These are phyloP conservation scores for Remorina albescens DNA, from an alignment of 2,797 vertebrate species.

Conservation along the genomic window DNA sequence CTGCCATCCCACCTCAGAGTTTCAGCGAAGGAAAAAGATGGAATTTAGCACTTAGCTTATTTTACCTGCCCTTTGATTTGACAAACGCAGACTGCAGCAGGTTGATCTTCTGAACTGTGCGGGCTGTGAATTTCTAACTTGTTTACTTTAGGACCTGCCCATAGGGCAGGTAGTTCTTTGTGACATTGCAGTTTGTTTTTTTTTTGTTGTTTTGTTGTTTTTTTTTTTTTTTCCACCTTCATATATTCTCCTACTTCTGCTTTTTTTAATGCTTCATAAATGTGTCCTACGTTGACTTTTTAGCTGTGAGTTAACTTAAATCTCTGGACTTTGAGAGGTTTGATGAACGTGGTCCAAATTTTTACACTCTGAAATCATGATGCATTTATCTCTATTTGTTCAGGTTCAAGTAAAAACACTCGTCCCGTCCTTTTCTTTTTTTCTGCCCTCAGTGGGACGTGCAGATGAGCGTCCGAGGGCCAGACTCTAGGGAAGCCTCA, in stretches of 20 bases:
- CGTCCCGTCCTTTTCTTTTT: not conserved
- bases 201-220: too few species aligned
- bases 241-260: too few species aligned
- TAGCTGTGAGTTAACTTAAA: not conserved
- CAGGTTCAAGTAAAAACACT: slow-evolving; percentile 9
- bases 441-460: not conserved
- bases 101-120: too few species aligned
- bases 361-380: not conserved
- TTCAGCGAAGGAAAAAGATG: not conserved
- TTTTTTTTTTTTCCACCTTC: too few species aligned
- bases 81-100: not conserved
- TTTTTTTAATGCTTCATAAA: not conserved
- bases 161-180: not conserved
- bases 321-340: not conserved
- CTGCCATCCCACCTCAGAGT: too few species aligned
- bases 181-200: too few species aligned
- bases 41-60: not conserved
- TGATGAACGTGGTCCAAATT: not conserved
- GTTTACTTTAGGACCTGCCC: not conserved
- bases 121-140: not conserved
- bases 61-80: not conserved
- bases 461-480: slow-evolving; percentile 30
- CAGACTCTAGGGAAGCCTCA: slow-evolving; percentile 2
- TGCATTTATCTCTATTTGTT: slow-evolving; percentile 13
- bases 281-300: not conserved